A percentile compares a stretch with the other conserved stretches of the same genome.
phyloP scores from a whole-genome alignment of 2,797 vertebrate species.

The Poeciliopsis gracilis region DNA sequence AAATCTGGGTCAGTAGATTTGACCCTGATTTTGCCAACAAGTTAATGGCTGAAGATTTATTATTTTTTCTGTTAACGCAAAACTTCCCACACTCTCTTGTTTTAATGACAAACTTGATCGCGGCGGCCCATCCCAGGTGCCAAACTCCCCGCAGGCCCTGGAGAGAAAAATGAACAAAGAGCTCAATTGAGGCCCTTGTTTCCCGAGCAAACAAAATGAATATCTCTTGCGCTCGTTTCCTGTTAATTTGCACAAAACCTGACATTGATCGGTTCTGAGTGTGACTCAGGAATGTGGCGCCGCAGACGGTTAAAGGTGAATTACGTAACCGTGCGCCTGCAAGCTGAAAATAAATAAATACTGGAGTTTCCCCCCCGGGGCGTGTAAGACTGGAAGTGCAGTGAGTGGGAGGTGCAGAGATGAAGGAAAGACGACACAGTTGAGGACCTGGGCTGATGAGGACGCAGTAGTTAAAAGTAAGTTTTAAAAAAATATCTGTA shows the following conservation, averaged over 20 bases:
- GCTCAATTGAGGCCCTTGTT: not conserved
- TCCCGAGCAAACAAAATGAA: constrained; percentile 13
- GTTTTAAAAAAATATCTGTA: constrained; percentile 18
- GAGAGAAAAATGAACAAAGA: constrained; percentile 21
- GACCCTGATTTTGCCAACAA: not conserved
- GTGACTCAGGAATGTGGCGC: constrained; percentile 36
- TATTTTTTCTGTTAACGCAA: not conserved
- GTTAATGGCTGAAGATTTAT: not conserved
- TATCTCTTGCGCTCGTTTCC: not conserved
- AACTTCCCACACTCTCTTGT: constrained; percentile 19
- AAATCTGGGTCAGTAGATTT: not conserved
- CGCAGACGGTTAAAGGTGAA: constrained; percentile 10
- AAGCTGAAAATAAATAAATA: constrained; percentile 4
- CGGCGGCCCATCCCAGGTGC: constrained; percentile 13
- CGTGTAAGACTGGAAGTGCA: constrained; percentile 12
- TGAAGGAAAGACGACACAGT: constrained; percentile 14
- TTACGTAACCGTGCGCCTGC: constrained; percentile 8
- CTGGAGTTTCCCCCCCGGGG: constrained; percentile 42
- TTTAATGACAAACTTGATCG: constrained; percentile 21
- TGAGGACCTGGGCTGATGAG: constrained; percentile 21
- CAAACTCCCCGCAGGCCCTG: not conserved
- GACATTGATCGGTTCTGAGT: constrained; percentile 25
- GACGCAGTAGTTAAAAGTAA: constrained; percentile 40
- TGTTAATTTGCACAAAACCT: constrained; percentile 7
- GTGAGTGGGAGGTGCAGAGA: constrained; percentile 24